Evolutionary conservation across 2,888 invertebrate genomes (phyloP), one percentile per base, ranked within the genome.

Genomic region (Drosophila neonasuta): DNA sequence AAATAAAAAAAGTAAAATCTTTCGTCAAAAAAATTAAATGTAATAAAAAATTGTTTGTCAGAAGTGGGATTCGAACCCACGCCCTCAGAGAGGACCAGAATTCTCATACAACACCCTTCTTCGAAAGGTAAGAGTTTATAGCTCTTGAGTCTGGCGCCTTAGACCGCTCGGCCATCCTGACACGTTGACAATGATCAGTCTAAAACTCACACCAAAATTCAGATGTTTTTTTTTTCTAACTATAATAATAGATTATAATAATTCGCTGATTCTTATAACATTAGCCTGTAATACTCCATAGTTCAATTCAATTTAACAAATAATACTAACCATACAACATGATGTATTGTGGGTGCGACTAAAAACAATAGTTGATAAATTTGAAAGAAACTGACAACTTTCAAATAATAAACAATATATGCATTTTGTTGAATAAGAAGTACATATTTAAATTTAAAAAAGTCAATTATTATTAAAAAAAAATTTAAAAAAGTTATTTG

Each of bases 151-250:
- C 88, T 88, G 88, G 88, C 89, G 89, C 86, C 88, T 89, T 89
- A 88, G 89, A 88, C 88, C 89, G 88, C 89, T 89, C 89, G 89
- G 88, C 88, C 89, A 88, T 87, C 88, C 89, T 89, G 89, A 89
- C 89, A 68, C 36, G 62, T 17, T 54, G 17, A 0, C 20, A 36
- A 3, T 3, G 0, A 0, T 0, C 1, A 8, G 30, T n/a, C 6
- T 42, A 32, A 13, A 20, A 32, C 42, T 13, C 11, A 50, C 5
- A 1, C 32, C 41, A 32, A 10, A 49, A 9, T 29, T 17, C 3
- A 3, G 15, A 30, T 39, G 9, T 13, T 13, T 0, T 10, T 34
- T 10, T 45, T 44, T n/a, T 36, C 17, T 10, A 20, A 20, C 20
- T 20, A 20, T 20, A 20, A 20, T 20, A 20, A 20, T 20, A 20